Conservation (phyloP, 2,888 invertebrate genomes). For the Subacronicta megacephala region DNA sequence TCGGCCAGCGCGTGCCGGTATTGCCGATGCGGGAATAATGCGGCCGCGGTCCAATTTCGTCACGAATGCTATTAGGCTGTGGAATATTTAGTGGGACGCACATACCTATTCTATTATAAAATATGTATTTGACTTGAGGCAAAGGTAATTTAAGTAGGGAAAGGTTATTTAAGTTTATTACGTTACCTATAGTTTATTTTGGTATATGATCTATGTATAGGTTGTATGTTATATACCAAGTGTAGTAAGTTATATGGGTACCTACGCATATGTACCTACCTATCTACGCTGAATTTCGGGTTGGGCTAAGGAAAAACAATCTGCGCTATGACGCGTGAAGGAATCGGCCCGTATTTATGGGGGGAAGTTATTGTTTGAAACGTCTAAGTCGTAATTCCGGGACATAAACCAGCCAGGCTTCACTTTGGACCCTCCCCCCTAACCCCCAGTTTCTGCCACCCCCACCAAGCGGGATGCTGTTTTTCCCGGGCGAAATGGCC, state of each 20-base stretch:
- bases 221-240: too few relatives aligned
- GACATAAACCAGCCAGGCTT: constrained; percentile 86
- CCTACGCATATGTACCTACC: background rate
- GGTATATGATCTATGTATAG: background rate
- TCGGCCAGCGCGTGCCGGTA: constrained; percentile 52
- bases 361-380: constrained; percentile 89
- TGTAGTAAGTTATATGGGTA: background rate
- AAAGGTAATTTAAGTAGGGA: background rate
- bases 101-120: constrained; percentile 13
- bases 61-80: constrained; percentile 21
- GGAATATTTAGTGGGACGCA: constrained; percentile 23
- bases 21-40: constrained; percentile 50
- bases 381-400: constrained; percentile 89
- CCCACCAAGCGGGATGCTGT: constrained; percentile 81
- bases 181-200: too few relatives aligned
- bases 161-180: background rate
- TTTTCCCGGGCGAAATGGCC: constrained; percentile 88
- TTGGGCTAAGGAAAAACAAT: constrained; percentile 78
- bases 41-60: constrained; percentile 45
- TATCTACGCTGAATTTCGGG: constrained; percentile 22
- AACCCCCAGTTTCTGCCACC: constrained; percentile 56
- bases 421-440: constrained; percentile 76
- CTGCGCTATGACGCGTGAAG: constrained; percentile 88
- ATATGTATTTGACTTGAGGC: constrained; percentile 5
- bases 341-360: constrained; percentile 88